A percentile compares a stretch with the other conserved stretches of the same genome.
These are phyloP conservation scores for Congeria kusceri DNA, from an alignment of 2,888 invertebrate genomes.

Conservation along the genomic window DNA sequence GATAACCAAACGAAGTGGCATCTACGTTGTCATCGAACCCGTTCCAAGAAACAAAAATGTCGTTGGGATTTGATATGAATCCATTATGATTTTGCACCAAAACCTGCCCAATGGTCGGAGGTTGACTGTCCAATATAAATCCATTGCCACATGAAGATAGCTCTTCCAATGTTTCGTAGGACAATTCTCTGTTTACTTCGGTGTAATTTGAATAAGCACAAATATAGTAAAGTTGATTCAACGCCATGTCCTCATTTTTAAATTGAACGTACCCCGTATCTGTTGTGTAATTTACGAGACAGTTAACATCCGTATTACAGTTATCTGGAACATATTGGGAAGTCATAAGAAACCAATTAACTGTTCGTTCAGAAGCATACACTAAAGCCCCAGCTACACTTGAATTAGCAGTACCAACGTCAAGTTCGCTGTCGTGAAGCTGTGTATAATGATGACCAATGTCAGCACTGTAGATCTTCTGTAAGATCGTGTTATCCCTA, in stretches of 20 bases:
- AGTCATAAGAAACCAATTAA: slow-evolving; percentile 48
- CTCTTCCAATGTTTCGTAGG: slow-evolving; percentile 21
- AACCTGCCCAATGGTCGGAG: slow-evolving; percentile 18
- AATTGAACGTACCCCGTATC: slow-evolving; percentile 20
- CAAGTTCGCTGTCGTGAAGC: slow-evolving; percentile 38
- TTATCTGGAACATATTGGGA: slow-evolving; percentile 4
- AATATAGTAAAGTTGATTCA: slow-evolving; percentile 27
- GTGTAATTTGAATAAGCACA: slow-evolving; percentile 37
- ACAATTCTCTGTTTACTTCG: slow-evolving; percentile 13
- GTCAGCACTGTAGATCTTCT: slow-evolving; percentile 35
- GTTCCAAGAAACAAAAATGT: too few species aligned
- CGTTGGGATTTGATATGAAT: too few species aligned
- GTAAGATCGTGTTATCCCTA: slow-evolving; percentile 3
- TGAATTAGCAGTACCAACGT: slow-evolving; percentile 21
- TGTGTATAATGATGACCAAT: slow-evolving; percentile 13
- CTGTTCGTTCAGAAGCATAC: slow-evolving; percentile 32
- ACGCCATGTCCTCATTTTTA: not conserved
- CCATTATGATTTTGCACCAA: not conserved
- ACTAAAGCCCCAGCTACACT: slow-evolving; percentile 15
- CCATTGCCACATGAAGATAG: slow-evolving; percentile 43
- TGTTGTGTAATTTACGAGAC: slow-evolving; percentile 8
- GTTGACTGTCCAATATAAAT: slow-evolving; percentile 29
- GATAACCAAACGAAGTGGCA: too few species aligned
- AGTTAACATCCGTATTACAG: slow-evolving; percentile 11
- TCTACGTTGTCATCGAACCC: too few species aligned